Percentiles rank a stretch among this genome's conserved stretches.
phyloP scores from a whole-genome alignment of 2,888 invertebrate species.

The Sussaba pulchella region DNA sequence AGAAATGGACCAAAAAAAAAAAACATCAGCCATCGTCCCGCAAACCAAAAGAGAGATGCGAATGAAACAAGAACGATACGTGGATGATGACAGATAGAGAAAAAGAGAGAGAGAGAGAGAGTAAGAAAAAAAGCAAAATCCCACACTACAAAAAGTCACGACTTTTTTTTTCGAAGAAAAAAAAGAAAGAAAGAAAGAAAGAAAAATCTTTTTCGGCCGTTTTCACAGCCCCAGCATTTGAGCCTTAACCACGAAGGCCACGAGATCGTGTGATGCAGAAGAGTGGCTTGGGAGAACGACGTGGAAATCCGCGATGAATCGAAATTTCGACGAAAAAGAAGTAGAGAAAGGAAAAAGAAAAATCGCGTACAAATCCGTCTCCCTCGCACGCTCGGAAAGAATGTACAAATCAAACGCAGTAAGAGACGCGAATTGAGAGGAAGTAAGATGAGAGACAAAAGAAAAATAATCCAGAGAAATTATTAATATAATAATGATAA shows the following conservation, averaged over 20 bases:
- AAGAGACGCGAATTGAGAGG: conserved; percentile 70
- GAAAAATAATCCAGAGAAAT: conserved; percentile 77
- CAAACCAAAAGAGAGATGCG: conserved; percentile 59
- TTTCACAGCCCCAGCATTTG: conserved; percentile 62
- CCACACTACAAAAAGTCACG: conserved; percentile 37
- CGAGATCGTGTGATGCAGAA: conserved; percentile 39
- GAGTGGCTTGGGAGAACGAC: conserved; percentile 65
- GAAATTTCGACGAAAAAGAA: conserved; percentile 4
- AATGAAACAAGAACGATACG: conserved; percentile 39
- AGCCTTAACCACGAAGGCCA: conserved; percentile 55
- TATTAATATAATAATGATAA: conserved; percentile 82
- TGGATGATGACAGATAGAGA: conserved; percentile 46
- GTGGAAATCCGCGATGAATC: conserved; percentile 11
- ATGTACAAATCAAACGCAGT: conserved; percentile 83
- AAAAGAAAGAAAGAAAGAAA: conserved; percentile 8
- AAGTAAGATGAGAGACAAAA: conserved; percentile 65
- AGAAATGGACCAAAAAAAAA: conserved; percentile 61
- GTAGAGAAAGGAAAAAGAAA: conserved; percentile 19
- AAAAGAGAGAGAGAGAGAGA: conserved; percentile 29
- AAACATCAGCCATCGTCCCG: conserved; percentile 65
- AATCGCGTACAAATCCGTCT: conserved; percentile 3
- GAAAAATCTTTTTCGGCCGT: conserved; percentile 64
- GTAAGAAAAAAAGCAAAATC: conserved; percentile 45
- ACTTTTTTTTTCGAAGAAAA: conserved; percentile 55
- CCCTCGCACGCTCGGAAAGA: conserved; percentile 81